phyloP scores from a whole-genome alignment of 2,113 vertebrate genomes.

The Cisticola juncidis region DNA sequence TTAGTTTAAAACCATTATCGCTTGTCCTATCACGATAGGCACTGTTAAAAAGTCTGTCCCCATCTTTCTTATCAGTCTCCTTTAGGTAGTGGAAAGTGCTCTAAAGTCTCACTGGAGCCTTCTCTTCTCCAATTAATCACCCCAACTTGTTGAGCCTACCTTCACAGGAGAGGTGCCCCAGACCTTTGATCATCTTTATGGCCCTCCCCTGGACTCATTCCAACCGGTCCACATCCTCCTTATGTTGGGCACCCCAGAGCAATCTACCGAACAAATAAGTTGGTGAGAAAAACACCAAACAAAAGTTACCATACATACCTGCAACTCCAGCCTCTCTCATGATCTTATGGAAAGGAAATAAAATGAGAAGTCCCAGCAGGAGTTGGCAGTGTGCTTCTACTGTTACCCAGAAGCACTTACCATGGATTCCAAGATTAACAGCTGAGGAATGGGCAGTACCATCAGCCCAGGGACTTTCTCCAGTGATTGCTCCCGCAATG shows the following conservation, averaged over 20 bases:
- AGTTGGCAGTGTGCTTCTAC: background rate
- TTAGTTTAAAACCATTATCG: background rate
- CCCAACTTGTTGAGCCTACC: background rate
- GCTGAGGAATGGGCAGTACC: background rate
- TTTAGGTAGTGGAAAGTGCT: background rate
- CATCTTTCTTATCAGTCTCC: background rate
- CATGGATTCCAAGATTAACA: fast-evolving
- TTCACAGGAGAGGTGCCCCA: background rate
- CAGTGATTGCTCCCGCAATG: background rate
- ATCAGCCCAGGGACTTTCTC: background rate
- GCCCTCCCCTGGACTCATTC: background rate
- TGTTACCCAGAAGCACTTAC: background rate
- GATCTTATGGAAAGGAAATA: background rate
- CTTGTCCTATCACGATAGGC: background rate
- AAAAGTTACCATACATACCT: background rate
- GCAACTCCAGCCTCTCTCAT: background rate
- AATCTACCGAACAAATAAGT: background rate
- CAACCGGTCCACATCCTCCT: background rate
- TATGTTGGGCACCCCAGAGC: background rate
- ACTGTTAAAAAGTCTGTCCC: background rate
- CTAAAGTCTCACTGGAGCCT: background rate
- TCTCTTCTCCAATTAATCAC: background rate
- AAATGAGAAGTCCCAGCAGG: background rate
- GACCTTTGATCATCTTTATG: background rate
- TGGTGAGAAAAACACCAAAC: background rate